Evolutionary conservation across 2,888 invertebrate species (phyloP).

Genomic region (Leucophenga maculata): DNA sequence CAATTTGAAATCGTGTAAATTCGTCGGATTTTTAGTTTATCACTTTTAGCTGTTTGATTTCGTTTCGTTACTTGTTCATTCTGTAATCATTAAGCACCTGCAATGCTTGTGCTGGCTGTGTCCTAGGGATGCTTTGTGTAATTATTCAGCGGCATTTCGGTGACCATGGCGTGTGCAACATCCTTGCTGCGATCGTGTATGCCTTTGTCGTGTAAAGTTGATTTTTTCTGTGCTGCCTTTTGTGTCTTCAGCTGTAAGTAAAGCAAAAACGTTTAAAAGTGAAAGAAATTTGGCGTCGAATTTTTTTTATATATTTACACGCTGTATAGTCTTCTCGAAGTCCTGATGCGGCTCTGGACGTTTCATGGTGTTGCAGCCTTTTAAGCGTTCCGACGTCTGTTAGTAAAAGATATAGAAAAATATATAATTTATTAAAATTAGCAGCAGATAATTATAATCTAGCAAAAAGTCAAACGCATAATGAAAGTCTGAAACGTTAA

Average conservation of each 20-base stretch:
- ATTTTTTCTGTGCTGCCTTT: conserved; percentile 70
- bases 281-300: no score
- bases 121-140: conserved; percentile 71
- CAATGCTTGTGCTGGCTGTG: conserved; percentile 50
- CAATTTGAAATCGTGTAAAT: conserved; percentile 33
- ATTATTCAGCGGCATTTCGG: conserved; percentile 69
- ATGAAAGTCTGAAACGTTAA: conserved; percentile 53
- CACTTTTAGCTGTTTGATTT: conserved; percentile 28
- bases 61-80: no score
- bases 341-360: conserved; percentile 71
- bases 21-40: conserved; percentile 47
- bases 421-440: conserved; percentile 37
- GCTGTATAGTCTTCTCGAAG: conserved; percentile 72
- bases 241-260: conserved; percentile 69
- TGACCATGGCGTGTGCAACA: conserved; percentile 66
- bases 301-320: conserved; percentile 59
- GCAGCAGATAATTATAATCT: conserved; percentile 34
- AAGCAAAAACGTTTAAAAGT: conserved; percentile 13
- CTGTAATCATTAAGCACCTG: conserved; percentile 47
- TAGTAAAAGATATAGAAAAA: conserved; percentile 35
- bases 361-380: conserved; percentile 69
- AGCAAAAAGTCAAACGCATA: conserved; percentile 44
- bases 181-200: conserved; percentile 69
- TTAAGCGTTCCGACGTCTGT: conserved; percentile 69
- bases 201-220: conserved; percentile 63